Conservation (phyloP, 2,113 vertebrate species). For the Chaetura pelagica region DNA sequence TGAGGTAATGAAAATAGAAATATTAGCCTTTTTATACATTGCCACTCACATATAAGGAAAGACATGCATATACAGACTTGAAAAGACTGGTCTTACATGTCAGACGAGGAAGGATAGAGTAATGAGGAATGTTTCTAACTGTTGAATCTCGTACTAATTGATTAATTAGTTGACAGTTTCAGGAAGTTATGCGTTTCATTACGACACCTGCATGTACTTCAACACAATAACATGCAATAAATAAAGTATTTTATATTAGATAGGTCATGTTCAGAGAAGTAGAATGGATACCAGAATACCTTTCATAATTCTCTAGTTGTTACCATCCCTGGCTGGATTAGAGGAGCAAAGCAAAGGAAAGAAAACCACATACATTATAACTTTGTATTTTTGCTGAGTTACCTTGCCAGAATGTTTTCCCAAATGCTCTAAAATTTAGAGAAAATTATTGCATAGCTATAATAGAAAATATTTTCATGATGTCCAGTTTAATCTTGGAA, state of each 20-base stretch:
- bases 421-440: neutral
- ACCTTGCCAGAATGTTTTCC: neutral
- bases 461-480: neutral
- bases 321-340: neutral
- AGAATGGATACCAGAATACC: neutral
- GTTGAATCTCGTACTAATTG: neutral
- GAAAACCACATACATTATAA: neutral
- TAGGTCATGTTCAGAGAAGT: neutral
- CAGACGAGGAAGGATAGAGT: neutral
- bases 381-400: neutral
- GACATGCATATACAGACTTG: neutral
- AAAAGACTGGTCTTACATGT: neutral
- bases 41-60: neutral
- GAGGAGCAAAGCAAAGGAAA: neutral
- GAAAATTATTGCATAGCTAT: neutral
- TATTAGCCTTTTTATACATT: slow-evolving; percentile 4
- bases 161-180: neutral
- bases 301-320: neutral
- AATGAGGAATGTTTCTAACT: neutral
- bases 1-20: neutral
- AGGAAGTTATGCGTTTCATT: neutral
- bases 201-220: neutral
- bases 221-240: neutral
- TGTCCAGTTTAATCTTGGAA: neutral
- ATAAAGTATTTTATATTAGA: neutral